A percentile compares a stretch with the other conserved stretches of the same genome.
Conservation (phyloP, 2,797 vertebrate species). For the Anisognathus igniventris region DNA sequence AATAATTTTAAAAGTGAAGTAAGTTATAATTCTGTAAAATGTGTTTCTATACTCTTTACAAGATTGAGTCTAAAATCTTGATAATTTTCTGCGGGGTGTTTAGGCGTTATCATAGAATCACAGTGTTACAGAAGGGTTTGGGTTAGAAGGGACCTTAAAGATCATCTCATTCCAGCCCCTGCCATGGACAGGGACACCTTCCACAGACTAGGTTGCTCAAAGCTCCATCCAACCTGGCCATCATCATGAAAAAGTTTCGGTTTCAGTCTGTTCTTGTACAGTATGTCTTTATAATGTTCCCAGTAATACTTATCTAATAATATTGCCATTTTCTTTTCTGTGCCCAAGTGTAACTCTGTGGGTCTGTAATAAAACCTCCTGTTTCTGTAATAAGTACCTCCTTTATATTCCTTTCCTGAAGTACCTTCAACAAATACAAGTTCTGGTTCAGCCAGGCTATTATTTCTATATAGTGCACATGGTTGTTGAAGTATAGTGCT, state of each 20-base stretch:
- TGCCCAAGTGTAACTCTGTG: not conserved
- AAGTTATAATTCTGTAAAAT: not conserved
- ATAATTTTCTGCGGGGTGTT: not conserved
- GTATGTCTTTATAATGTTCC: not conserved
- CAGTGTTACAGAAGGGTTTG: not conserved
- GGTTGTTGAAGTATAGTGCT: not conserved
- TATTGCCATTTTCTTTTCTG: not conserved
- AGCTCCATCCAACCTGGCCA: not conserved
- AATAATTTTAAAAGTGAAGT: not conserved
- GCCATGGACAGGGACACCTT: not conserved
- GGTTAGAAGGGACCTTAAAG: not conserved
- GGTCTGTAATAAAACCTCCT: conserved; percentile 4
- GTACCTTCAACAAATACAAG: not conserved
- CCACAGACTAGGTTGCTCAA: not conserved
- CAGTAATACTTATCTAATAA: not conserved
- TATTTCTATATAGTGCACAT: not conserved
- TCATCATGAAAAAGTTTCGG: not conserved
- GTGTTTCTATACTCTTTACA: not conserved
- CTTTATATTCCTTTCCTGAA: not conserved
- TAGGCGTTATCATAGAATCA: not conserved
- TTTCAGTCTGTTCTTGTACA: not conserved
- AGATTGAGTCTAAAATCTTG: not conserved
- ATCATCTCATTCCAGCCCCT: not conserved
- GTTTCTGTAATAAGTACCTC: conserved; percentile 3
- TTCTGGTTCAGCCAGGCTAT: not conserved